These are phyloP conservation scores for Phocoena phocoena DNA, from an alignment of 2,113 vertebrate genomes.

Conservation along the genomic window DNA sequence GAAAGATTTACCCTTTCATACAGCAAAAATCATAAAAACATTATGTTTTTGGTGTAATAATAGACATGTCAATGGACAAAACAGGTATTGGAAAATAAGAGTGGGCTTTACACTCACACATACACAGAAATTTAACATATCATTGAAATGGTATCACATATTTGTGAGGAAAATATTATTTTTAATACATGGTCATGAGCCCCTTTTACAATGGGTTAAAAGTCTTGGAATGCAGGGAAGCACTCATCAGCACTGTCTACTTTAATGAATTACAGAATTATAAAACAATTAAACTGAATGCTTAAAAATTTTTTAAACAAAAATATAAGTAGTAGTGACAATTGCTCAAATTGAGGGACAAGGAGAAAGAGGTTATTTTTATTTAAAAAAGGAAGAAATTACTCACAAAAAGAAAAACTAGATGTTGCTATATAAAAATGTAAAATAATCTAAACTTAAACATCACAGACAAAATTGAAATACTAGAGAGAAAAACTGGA, in stretches of 20 bases:
- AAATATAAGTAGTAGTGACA: background rate
- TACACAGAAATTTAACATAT: background rate
- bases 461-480: background rate
- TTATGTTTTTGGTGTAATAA: background rate
- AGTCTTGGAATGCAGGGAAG: background rate
- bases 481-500: background rate
- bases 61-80: background rate
- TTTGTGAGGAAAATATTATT: background rate
- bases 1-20: background rate
- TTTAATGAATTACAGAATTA: background rate
- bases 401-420: background rate
- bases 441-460: background rate
- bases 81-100: background rate
- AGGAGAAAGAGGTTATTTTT: background rate
- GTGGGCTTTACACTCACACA: background rate
- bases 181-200: background rate
- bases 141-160: background rate
- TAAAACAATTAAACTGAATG: background rate
- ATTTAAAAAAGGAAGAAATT: background rate
- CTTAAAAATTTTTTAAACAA: background rate
- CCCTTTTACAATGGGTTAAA: background rate
- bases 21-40: background rate
- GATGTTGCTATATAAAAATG: constrained; percentile 1
- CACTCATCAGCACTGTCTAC: background rate
- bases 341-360: background rate